Percentiles rank a stretch among this genome's conserved stretches.
These are phyloP conservation scores for Morpho achilles DNA, from an alignment of 2,888 invertebrate genomes.

Conservation along the genomic window DNA sequence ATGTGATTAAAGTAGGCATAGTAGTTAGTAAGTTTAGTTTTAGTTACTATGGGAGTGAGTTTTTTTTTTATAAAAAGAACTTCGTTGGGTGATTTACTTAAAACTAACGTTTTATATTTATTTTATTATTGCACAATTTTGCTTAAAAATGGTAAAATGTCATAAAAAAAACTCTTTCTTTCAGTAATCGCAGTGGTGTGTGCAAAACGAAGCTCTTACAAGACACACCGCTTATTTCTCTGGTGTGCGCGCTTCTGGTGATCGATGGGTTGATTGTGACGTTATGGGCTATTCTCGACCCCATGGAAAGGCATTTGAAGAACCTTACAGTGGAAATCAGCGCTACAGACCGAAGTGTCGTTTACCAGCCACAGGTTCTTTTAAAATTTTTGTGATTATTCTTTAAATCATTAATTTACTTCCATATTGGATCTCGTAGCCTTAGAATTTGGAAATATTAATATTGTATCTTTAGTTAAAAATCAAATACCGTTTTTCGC, in stretches of 20 bases:
- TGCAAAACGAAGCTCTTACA: slow-evolving; percentile 94
- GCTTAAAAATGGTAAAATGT: neutral
- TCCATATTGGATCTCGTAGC: too few species aligned
- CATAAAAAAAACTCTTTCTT: slow-evolving; percentile 12
- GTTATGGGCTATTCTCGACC: slow-evolving; percentile 91
- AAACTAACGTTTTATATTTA: too few species aligned
- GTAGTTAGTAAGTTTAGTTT: too few species aligned
- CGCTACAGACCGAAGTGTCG: slow-evolving; percentile 86
- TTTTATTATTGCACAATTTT: neutral
- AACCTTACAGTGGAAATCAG: slow-evolving; percentile 90
- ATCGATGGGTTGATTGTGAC: slow-evolving; percentile 91
- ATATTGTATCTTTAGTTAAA: too few species aligned
- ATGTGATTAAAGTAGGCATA: too few species aligned
- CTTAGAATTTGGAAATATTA: too few species aligned
- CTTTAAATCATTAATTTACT: too few species aligned
- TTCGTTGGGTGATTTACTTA: too few species aligned
- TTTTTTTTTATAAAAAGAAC: too few species aligned
- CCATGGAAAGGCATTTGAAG: slow-evolving; percentile 90
- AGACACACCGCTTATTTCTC: slow-evolving; percentile 91
- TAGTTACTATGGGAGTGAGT: too few species aligned
- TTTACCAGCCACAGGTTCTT: slow-evolving; percentile 88
- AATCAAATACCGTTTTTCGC: too few species aligned
- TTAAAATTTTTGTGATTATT: too few species aligned
- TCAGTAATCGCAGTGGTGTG: slow-evolving; percentile 86
- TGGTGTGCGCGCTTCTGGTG: slow-evolving; percentile 89